Evolutionary conservation across 2,797 vertebrate species (phyloP).

Genomic region (Channa striata): DNA sequence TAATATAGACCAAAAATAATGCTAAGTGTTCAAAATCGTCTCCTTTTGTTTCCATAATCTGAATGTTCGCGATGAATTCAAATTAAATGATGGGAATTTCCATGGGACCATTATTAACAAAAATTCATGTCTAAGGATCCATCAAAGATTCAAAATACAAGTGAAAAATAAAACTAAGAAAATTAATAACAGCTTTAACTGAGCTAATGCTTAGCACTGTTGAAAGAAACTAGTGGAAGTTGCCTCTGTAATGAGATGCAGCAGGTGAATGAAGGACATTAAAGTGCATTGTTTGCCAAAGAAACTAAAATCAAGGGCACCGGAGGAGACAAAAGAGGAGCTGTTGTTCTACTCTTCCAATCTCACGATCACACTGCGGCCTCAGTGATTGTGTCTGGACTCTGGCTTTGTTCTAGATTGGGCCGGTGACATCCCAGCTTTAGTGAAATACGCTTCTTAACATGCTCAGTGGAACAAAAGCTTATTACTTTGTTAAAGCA

Average conservation of each 20-base stretch:
- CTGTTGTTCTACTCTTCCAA: slow-evolving; percentile 18
- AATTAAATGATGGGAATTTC: slow-evolving; percentile 20
- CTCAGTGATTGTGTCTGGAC: slow-evolving; percentile 6
- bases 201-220: background rate
- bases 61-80: slow-evolving; percentile 3
- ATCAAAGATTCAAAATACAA: background rate
- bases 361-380: slow-evolving; percentile 1
- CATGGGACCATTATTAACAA: background rate
- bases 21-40: background rate
- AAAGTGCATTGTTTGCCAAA: slow-evolving; percentile 1
- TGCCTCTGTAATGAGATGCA: slow-evolving; percentile 18
- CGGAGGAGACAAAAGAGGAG: slow-evolving; percentile 22
- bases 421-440: background rate
- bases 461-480: slow-evolving; percentile 7
- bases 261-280: slow-evolving; percentile 9
- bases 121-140: slow-evolving; percentile 7
- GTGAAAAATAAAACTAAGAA: background rate
- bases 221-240: background rate
- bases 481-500: background rate
- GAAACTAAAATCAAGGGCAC: slow-evolving; percentile 19
- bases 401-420: slow-evolving; percentile 19
- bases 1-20: slow-evolving; percentile 10
- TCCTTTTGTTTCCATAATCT: background rate
- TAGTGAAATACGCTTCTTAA: background rate
- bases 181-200: slow-evolving; percentile 6